Conservation (phyloP, 2,113 vertebrate genomes). For the Mormyrus iriodes region DNA sequence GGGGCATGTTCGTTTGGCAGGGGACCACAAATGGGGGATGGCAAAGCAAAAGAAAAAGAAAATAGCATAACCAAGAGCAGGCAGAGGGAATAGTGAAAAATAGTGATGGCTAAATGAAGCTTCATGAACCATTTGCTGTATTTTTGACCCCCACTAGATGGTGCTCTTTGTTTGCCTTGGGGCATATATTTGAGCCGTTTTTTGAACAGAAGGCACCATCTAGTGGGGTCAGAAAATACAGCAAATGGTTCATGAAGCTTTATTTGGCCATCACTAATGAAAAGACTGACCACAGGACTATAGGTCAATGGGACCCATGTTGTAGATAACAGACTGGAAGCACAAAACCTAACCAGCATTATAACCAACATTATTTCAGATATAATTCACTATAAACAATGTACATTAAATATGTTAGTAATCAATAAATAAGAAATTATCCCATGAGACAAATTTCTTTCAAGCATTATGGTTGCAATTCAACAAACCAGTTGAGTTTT, state of each 20-base stretch:
- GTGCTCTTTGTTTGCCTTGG: neutral
- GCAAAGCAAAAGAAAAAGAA: constrained; percentile 25
- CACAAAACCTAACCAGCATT: neutral
- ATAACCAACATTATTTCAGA: neutral
- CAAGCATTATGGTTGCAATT: neutral
- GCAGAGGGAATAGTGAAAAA: neutral
- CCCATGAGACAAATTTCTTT: neutral
- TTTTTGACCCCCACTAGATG: neutral
- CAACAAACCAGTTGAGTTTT: neutral
- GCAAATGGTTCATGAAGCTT: neutral
- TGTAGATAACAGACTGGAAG: neutral
- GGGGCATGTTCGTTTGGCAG: neutral
- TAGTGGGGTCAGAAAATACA: neutral
- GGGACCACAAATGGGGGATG: neutral
- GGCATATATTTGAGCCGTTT: neutral
- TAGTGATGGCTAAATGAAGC: neutral
- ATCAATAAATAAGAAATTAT: neutral
- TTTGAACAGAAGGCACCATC: neutral
- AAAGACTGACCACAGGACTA: neutral
- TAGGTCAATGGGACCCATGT: neutral
- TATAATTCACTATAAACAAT: neutral
- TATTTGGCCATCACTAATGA: neutral
- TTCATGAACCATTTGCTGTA: neutral
- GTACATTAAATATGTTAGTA: neutral
- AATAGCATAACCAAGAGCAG: constrained; percentile 7